Evolutionary conservation across 2,797 vertebrate genomes (phyloP).

Genomic region (Mus spretus): DNA sequence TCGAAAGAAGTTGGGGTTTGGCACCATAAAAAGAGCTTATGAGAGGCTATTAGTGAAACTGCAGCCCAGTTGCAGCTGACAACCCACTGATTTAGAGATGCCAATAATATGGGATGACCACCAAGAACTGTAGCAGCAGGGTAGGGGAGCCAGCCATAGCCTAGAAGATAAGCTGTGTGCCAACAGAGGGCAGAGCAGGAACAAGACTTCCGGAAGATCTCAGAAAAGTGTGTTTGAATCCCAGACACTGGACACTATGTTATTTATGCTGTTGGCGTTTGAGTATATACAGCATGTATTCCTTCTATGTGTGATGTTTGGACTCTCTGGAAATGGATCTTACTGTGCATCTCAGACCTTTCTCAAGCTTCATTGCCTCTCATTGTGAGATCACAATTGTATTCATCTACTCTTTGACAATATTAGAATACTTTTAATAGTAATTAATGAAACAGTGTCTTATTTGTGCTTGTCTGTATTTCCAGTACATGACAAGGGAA

Average conservation of each 20-base stretch:
- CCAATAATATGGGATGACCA: neutral
- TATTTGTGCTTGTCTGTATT: neutral
- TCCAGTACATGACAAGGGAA: neutral
- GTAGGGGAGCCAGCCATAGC: neutral
- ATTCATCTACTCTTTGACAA: neutral
- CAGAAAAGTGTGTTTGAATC: neutral
- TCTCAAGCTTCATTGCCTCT: neutral
- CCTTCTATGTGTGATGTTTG: neutral
- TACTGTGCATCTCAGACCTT: neutral
- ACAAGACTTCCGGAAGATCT: neutral
- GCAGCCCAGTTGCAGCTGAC: neutral
- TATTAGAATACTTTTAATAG: neutral
- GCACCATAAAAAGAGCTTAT: neutral
- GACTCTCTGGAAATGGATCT: neutral
- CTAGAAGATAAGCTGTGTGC: neutral
- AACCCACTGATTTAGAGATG: neutral
- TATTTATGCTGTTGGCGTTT: neutral
- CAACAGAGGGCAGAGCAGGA: neutral
- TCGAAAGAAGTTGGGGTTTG: neutral
- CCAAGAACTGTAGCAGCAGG: neutral
- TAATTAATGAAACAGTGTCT: neutral
- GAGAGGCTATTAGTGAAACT: neutral
- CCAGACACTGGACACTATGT: neutral
- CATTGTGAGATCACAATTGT: neutral
- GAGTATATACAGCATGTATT: neutral